Conservation (phyloP, 2,888 invertebrate genomes). For the Ypsolopha scabrella region DNA sequence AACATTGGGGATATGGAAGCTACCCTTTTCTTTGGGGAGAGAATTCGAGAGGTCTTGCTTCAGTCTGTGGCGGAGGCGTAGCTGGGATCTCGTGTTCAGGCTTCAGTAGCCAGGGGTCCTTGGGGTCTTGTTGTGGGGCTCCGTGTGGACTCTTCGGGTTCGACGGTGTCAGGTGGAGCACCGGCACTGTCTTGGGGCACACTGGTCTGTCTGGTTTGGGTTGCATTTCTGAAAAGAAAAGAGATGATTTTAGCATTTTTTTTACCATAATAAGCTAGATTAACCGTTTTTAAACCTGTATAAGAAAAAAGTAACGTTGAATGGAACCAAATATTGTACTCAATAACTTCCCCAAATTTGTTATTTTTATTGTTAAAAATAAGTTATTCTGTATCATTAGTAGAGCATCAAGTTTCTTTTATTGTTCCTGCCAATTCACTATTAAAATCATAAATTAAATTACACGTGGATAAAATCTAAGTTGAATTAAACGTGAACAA, state of each 20-base stretch:
- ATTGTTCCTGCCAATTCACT: no score
- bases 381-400: no score
- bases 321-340: no score
- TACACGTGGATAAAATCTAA: no score
- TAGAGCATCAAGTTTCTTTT: no score
- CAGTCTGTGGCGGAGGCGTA: constrained; percentile 51
- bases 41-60: constrained; percentile 41
- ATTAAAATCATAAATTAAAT: no score
- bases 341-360: no score
- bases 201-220: constrained; percentile 48
- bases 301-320: no score
- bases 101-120: constrained; percentile 47
- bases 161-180: constrained; percentile 50
- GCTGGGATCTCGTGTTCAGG: constrained; percentile 57
- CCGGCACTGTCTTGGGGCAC: constrained; percentile 28
- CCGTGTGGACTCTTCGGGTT: constrained; percentile 22
- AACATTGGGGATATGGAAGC: constrained; percentile 15
- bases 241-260: neutral
- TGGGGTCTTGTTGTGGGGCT: constrained; percentile 23
- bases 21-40: constrained; percentile 57
- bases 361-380: no score
- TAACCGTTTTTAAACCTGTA: no score
- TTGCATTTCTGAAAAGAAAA: constrained; percentile 43
- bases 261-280: no score
- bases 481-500: no score